Conservation (phyloP, 2,888 invertebrate species). For the Punctoribates punctum region DNA sequence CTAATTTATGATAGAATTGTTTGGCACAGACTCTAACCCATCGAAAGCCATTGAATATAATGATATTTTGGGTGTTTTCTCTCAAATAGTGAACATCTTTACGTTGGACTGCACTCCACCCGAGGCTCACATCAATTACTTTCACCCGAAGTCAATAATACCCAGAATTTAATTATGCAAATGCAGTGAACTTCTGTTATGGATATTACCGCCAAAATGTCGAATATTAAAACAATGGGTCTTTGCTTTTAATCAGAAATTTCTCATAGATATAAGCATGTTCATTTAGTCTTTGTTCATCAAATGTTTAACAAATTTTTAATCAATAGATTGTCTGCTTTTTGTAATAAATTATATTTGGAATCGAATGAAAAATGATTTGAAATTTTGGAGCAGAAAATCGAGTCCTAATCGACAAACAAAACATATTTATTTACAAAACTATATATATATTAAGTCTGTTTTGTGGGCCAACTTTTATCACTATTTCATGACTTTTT, state of each 20-base stretch:
- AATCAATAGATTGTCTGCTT: neutral
- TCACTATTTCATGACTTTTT: neutral
- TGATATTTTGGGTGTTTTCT: slow-evolving; percentile 35
- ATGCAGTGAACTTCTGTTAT: slow-evolving; percentile 33
- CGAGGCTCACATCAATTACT: slow-evolving; percentile 21
- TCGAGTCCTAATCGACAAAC: neutral
- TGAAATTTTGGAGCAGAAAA: neutral
- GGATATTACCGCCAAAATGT: neutral
- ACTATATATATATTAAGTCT: neutral
- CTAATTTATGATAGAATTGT: slow-evolving; percentile 16
- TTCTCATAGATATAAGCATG: neutral
- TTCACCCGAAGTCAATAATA: slow-evolving; percentile 3
- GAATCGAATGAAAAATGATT: neutral
- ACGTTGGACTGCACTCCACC: neutral
- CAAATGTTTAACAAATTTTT: neutral
- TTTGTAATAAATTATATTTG: neutral
- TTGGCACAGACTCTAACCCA: neutral
- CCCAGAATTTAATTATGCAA: slow-evolving; percentile 28
- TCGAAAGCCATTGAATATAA: neutral
- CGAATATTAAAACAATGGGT: neutral
- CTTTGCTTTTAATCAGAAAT: no score
- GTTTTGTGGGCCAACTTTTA: no score
- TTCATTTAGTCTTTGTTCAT: neutral
- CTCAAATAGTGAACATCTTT: neutral
- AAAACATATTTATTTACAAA: neutral